phyloP scores from a whole-genome alignment of 2,113 vertebrate genomes.

The Hypomesus transpacificus region DNA sequence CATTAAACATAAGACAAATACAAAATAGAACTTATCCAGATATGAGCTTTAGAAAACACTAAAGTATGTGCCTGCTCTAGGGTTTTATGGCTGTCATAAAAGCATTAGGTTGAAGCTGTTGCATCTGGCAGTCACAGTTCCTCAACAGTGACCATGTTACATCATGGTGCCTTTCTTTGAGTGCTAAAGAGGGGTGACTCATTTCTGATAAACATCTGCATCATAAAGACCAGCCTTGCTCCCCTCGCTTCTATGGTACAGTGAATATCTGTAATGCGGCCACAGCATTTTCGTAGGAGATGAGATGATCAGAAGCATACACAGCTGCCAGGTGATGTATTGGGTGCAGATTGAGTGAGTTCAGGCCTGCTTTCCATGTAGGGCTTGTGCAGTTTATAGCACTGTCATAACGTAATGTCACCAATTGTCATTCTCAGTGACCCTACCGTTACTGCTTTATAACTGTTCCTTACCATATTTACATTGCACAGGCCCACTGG shows the following conservation, averaged over 20 bases:
- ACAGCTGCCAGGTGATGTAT: constrained; percentile 45
- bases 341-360: constrained; percentile 40
- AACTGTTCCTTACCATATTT: too few relatives aligned
- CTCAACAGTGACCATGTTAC: constrained; percentile 55
- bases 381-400: constrained; percentile 35
- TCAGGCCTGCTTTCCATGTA: constrained; percentile 50
- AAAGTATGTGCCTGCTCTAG: constrained; percentile 43
- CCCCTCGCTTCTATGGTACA: constrained; percentile 54
- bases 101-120: constrained; percentile 56
- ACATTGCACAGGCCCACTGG: too few relatives aligned
- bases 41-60: constrained; percentile 57
- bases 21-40: constrained; percentile 17
- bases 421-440: constrained; percentile 19
- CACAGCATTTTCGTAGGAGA: constrained; percentile 34
- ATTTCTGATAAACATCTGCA: constrained; percentile 74
- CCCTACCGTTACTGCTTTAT: background rate
- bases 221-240: constrained; percentile 65
- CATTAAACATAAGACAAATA: constrained; percentile 24
- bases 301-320: constrained; percentile 45
- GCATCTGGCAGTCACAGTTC: constrained; percentile 65
- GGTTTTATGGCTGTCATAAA: constrained; percentile 64
- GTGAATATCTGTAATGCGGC: constrained; percentile 65
- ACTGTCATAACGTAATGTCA: constrained; percentile 36
- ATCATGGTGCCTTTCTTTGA: constrained; percentile 47
- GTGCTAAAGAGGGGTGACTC: constrained; percentile 56